Percentiles rank a stretch among this genome's conserved stretches.
Evolutionary conservation across 2,888 invertebrate species (phyloP).

Genomic region (Diachrysia chrysitis): DNA sequence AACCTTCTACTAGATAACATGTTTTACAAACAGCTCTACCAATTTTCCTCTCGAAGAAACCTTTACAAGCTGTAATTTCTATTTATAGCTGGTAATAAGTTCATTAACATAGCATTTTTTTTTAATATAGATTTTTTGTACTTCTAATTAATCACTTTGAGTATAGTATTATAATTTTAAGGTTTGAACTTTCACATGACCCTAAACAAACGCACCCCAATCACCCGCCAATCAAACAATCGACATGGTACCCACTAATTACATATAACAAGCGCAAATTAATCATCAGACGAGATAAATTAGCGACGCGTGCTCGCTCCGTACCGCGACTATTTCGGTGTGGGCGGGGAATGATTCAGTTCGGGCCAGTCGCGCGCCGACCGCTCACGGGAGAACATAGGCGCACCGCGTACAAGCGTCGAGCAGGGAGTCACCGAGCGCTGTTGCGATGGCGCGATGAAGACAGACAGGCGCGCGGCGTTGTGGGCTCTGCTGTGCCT

Average conservation of each 20-base stretch:
- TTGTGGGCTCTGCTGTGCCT: slow-evolving; percentile 84
- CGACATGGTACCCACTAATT: slow-evolving; percentile 75
- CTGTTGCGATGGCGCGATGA: slow-evolving; percentile 87
- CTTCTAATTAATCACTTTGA: not conserved
- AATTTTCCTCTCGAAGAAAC: slow-evolving; percentile 18
- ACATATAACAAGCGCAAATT: slow-evolving; percentile 79
- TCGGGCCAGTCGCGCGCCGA: slow-evolving; percentile 85
- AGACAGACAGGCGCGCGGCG: slow-evolving; percentile 85
- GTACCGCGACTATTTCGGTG: slow-evolving; percentile 82
- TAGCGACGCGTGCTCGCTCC: slow-evolving; percentile 72
- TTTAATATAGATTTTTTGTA: not conserved
- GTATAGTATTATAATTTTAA: slow-evolving; percentile 6
- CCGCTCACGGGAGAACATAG: slow-evolving; percentile 78
- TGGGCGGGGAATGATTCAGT: slow-evolving; percentile 74
- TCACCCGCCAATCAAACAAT: slow-evolving; percentile 61
- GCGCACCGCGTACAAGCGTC: slow-evolving; percentile 60
- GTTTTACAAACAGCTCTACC: slow-evolving; percentile 12
- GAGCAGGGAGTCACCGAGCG: slow-evolving; percentile 70
- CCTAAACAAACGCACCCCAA: slow-evolving; percentile 50
- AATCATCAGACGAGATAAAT: slow-evolving; percentile 82
- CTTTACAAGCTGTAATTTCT: not conserved
- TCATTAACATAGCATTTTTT: not conserved
- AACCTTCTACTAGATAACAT: slow-evolving; percentile 47
- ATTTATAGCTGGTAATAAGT: not conserved
- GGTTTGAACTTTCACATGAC: slow-evolving; percentile 37